Conservation (phyloP, 1,140 invertebrate genomes). For the Himalopsyche phryganea region DNA sequence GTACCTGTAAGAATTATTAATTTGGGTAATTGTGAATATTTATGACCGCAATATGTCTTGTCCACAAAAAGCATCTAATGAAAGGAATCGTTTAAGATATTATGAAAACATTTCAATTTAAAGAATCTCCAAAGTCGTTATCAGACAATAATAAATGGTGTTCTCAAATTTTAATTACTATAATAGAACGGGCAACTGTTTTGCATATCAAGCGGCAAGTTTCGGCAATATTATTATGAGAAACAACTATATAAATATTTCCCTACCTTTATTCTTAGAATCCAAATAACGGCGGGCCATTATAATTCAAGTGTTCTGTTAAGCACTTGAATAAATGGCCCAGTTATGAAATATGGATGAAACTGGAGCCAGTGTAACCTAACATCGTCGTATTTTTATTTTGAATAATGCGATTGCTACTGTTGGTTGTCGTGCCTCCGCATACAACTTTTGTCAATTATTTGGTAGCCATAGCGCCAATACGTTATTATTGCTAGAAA, state of each 20-base stretch:
- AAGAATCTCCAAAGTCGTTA: slow-evolving; percentile 19
- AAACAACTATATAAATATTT: slow-evolving; percentile 25
- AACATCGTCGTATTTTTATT: too few species aligned
- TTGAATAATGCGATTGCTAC: too few species aligned
- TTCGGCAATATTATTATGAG: slow-evolving; percentile 18
- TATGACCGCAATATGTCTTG: too few species aligned
- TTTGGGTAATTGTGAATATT: too few species aligned
- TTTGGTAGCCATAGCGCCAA: too few species aligned
- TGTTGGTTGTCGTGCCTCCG: too few species aligned
- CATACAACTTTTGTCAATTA: too few species aligned
- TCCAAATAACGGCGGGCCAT: slow-evolving; percentile 27
- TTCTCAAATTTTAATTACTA: slow-evolving; percentile 33
- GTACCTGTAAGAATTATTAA: too few species aligned
- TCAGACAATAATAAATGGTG: slow-evolving; percentile 29
- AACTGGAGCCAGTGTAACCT: not conserved
- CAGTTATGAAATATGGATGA: slow-evolving; percentile 23
- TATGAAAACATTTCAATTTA: slow-evolving; percentile 21
- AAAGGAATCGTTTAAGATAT: too few species aligned
- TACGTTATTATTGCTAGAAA: too few species aligned
- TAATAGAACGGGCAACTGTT: slow-evolving; percentile 10
- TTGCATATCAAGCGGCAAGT: slow-evolving; percentile 28
- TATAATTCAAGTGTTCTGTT: slow-evolving; percentile 25
- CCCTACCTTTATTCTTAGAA: slow-evolving; percentile 17
- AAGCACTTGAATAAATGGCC: slow-evolving; percentile 25
- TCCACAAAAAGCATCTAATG: too few species aligned